These are phyloP conservation scores for Pygocentrus nattereri DNA, from an alignment of 2,797 vertebrate genomes.

Conservation along the genomic window DNA sequence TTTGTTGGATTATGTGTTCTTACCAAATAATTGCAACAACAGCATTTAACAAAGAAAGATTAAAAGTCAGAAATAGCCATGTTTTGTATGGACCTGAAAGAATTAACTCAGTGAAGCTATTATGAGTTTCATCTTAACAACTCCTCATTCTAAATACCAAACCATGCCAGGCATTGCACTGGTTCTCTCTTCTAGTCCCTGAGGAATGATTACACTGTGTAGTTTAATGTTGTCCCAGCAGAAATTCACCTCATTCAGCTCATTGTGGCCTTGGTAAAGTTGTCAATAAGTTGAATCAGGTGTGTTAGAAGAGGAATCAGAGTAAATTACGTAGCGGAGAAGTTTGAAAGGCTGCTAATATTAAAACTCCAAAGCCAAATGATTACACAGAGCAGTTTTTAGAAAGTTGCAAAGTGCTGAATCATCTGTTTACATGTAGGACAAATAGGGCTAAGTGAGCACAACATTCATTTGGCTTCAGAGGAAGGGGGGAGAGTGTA, in stretches of 20 bases:
- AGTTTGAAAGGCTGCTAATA: not conserved
- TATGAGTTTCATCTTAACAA: not conserved
- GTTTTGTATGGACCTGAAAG: too few relatives aligned
- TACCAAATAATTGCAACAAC: too few relatives aligned
- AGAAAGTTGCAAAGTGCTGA: not conserved
- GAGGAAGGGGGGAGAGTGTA: not conserved
- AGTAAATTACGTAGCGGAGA: not conserved
- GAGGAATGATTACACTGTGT: not conserved
- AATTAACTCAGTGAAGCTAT: not conserved
- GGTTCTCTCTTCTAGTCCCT: not conserved
- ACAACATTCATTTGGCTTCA: not conserved
- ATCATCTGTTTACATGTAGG: not conserved
- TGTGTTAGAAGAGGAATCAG: not conserved
- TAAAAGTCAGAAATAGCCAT: too few relatives aligned
- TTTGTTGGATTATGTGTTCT: too few relatives aligned
- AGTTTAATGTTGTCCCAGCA: not conserved
- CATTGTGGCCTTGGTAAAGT: not conserved
- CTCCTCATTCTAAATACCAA: not conserved
- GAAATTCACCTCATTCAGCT: not conserved
- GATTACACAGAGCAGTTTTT: not conserved
- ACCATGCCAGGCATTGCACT: not conserved
- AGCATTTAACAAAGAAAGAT: too few relatives aligned
- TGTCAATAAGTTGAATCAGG: not conserved
- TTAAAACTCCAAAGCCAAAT: not conserved
- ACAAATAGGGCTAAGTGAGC: not conserved